Percentiles rank a stretch among this genome's conserved stretches.
Conservation (phyloP, 2,797 vertebrate genomes). For the Channa striata region DNA sequence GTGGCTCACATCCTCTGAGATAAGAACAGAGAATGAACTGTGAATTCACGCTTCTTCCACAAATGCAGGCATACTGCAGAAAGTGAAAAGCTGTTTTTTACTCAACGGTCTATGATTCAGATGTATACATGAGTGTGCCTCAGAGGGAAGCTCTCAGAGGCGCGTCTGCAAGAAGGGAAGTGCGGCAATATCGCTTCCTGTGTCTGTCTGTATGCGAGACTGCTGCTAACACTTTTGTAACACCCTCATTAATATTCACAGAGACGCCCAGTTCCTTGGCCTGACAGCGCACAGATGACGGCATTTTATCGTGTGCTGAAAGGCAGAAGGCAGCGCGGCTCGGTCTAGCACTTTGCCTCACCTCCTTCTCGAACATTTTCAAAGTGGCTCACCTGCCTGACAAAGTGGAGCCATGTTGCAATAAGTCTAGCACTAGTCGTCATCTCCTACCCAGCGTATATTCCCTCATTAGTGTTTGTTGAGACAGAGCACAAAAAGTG, state of each 20-base stretch:
- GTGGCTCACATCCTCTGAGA: constrained; percentile 41
- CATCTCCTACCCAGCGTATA: constrained; percentile 55
- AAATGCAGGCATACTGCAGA: constrained; percentile 9
- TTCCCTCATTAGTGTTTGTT: constrained; percentile 64
- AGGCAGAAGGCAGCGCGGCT: constrained; percentile 18
- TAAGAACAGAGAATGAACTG: constrained; percentile 22
- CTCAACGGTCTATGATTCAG: constrained; percentile 32
- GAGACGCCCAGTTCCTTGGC: constrained; percentile 29
- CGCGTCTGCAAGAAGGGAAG: constrained; percentile 75
- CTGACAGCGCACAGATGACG: constrained; percentile 29
- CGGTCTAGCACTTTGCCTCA: constrained; percentile 44
- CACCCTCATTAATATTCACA: constrained; percentile 63
- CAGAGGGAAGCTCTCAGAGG: constrained; percentile 47
- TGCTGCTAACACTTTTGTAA: constrained; percentile 62
- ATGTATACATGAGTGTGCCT: constrained; percentile 24
- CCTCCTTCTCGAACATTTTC: constrained; percentile 47
- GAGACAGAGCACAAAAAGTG: constrained; percentile 42
- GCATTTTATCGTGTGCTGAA: constrained; percentile 21
- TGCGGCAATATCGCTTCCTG: constrained; percentile 77
- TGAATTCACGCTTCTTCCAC: constrained; percentile 23
- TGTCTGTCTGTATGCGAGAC: constrained; percentile 78
- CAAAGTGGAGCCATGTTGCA: constrained; percentile 50
- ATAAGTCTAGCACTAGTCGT: constrained; percentile 62
- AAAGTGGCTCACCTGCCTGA: constrained; percentile 50
- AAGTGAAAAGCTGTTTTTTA: constrained; percentile 15